A percentile compares a stretch with the other conserved stretches of the same genome.
Conservation (phyloP, 2,888 invertebrate genomes). For the Dermolepida albohirtum region DNA sequence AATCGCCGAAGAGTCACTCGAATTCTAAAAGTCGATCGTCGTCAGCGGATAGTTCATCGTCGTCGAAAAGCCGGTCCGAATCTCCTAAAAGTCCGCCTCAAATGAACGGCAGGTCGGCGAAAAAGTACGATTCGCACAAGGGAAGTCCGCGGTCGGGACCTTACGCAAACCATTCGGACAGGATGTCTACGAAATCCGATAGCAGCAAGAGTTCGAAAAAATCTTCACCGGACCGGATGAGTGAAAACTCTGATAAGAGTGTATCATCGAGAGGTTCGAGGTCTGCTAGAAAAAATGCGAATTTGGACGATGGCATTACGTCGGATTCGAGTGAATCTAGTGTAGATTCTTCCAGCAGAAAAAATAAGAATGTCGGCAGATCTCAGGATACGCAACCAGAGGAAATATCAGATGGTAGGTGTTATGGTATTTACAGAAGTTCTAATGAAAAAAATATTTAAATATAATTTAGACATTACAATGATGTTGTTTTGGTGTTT, state of each 20-base stretch:
- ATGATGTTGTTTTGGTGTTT: not conserved
- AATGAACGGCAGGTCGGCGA: slow-evolving; percentile 26
- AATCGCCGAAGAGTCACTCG: slow-evolving; percentile 42
- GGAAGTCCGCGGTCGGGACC: slow-evolving; percentile 30
- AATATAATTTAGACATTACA: too few relatives aligned
- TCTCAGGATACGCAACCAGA: slow-evolving; percentile 65
- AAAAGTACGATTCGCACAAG: slow-evolving; percentile 20
- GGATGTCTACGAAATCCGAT: slow-evolving; percentile 55
- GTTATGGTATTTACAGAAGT: not conserved
- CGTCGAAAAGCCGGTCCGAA: slow-evolving; percentile 53
- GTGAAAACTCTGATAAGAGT: slow-evolving; percentile 49
- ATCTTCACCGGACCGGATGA: slow-evolving; percentile 49
- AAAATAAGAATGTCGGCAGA: slow-evolving; percentile 56
- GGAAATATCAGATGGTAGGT: slow-evolving; percentile 74
- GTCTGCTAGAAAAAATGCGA: slow-evolving; percentile 51
- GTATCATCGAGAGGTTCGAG: slow-evolving; percentile 49
- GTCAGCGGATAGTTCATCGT: slow-evolving; percentile 54
- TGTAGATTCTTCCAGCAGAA: slow-evolving; percentile 60
- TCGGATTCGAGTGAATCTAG: slow-evolving; percentile 63
- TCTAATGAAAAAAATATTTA: too few relatives aligned
- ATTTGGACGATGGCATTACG: slow-evolving; percentile 59
- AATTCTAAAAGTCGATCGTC: slow-evolving; percentile 38
- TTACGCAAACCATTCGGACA: slow-evolving; percentile 35
- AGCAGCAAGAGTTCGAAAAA: slow-evolving; percentile 56
- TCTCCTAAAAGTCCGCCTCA: slow-evolving; percentile 31